Evolutionary conservation across 2,888 invertebrate genomes (phyloP), one percentile per base, ranked within the genome.

Genomic region (Coelinius sp.): DNA sequence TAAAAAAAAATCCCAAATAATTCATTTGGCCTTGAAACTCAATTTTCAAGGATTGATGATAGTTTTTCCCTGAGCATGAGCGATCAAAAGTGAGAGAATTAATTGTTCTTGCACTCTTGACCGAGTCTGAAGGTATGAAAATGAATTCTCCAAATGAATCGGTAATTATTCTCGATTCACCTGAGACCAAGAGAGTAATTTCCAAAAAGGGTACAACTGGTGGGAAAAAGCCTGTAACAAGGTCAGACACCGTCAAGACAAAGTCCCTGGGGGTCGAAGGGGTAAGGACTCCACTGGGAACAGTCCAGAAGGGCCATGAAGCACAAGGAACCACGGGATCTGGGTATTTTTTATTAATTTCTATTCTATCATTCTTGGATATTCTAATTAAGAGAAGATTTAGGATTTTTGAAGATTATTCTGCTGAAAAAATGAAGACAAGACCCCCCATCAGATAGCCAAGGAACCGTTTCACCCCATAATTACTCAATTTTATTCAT

Each of bases 161-260:
- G 31, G 73, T 77, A 10, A 72, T 75, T 17, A 70, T 77, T 38
- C 74, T 76, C 63, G 77, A 77, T n/a, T 68, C 77, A 1, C 75
- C 77, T 44, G 65, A 68, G 24, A 31, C 53, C 2, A 62, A 31
- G 25, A 14, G 24, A 17, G 2, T 17, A 10, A 22, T 5, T 49
- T 25, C 44, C 12, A 2, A 10, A 7, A 10, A 0, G 20, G 6
- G 59, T 3, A 68, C 8, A 44, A 38, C 14, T 20, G 71, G 73
- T 24, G 74, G 73, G 17, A 41, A 41, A n/a, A 41, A 5, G 10
- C 2, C n/a, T 1, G 2, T 41, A 1, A 41, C n/a, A 35, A 35
- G 35, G 22, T 8, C 38, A 7, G n/a, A 8, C 44, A 27, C 46
- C 12, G 1, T 12, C 7, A 8, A 0, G 17, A 8, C 49, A 4